Conservation (phyloP, 2,888 invertebrate species). For the Ommatoiulus sabulosus region DNA sequence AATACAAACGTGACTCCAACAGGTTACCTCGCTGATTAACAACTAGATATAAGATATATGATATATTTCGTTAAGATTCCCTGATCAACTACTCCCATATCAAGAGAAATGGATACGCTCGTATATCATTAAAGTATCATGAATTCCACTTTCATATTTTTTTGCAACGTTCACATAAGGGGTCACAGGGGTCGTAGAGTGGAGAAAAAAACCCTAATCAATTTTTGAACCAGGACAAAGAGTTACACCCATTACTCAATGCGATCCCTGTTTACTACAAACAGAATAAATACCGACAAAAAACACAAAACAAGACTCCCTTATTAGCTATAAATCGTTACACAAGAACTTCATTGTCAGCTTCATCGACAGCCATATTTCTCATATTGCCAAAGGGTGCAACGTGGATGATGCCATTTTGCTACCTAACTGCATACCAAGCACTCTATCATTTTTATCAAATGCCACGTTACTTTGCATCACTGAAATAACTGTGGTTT, state of each 20-base stretch:
- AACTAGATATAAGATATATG: not conserved
- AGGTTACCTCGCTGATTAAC: constrained; percentile 22
- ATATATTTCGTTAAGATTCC: constrained; percentile 16
- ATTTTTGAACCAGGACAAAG: constrained; percentile 42
- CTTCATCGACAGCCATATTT: not conserved
- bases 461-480: not conserved
- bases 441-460: not conserved
- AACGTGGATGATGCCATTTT: not conserved
- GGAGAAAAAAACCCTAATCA: not conserved
- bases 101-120: constrained; percentile 31
- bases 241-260: not conserved
- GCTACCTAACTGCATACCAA: not conserved
- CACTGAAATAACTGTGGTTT: not conserved
- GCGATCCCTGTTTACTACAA: not conserved
- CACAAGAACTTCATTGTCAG: not conserved
- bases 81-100: constrained; percentile 38
- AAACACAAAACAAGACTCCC: not conserved
- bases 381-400: not conserved
- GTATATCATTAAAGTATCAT: constrained; percentile 7
- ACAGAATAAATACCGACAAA: constrained; percentile 15
- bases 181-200: not conserved
- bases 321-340: not conserved
- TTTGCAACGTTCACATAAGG: not conserved
- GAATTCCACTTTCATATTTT: constrained; percentile 31
- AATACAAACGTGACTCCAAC: constrained; percentile 39